phyloP scores from a whole-genome alignment of 2,888 invertebrate genomes.

The Leptopilina syphax region DNA sequence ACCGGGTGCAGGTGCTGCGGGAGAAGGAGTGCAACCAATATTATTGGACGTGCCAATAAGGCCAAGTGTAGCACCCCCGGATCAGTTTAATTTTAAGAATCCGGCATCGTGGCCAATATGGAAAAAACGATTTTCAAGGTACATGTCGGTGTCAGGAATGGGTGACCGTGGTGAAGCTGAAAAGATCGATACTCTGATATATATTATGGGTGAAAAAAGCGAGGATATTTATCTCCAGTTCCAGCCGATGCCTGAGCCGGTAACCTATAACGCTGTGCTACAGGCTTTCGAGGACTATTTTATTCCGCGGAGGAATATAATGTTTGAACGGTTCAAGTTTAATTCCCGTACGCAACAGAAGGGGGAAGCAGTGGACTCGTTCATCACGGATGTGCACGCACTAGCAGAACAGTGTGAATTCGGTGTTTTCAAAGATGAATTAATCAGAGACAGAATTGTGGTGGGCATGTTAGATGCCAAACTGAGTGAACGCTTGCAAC shows the following conservation, averaged over 20 bases:
- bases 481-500: slow-evolving; percentile 58
- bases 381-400: slow-evolving; percentile 58
- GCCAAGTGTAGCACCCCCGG: background rate
- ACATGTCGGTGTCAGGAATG: background rate
- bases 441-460: no score
- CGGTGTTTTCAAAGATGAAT: slow-evolving; percentile 53
- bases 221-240: slow-evolving; percentile 1
- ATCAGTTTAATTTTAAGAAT: background rate
- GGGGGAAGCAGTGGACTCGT: slow-evolving; percentile 50
- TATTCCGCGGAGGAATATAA: slow-evolving; percentile 57
- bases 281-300: slow-evolving; percentile 54
- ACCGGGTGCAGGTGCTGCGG: background rate
- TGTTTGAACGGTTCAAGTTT: slow-evolving; percentile 56
- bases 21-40: background rate
- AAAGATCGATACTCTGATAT: background rate
- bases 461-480: slow-evolving; percentile 59
- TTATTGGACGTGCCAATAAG: background rate
- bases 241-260: slow-evolving; percentile 6
- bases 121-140: background rate
- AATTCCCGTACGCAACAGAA: slow-evolving; percentile 54
- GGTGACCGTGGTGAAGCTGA: background rate
- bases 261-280: slow-evolving; percentile 13
- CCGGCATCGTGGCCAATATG: background rate
- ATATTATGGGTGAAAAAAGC: background rate
- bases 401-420: slow-evolving; percentile 59